Base-by-base conservation (phyloP, 2,113 vertebrate species). In the Cottus gobio region DNA sequence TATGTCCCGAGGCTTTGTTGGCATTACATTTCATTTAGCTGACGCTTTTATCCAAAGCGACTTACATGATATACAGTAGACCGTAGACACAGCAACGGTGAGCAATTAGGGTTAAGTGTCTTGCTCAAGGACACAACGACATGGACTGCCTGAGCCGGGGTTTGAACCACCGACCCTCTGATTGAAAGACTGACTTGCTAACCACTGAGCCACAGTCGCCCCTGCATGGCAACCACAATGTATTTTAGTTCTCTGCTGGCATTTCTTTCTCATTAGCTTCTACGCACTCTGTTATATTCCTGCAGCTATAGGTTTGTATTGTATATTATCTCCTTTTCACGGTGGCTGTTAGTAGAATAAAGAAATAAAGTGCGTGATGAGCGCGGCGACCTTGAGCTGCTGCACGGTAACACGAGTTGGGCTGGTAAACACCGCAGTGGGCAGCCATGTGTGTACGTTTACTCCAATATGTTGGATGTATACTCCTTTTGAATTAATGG, bases 201-300 rank as follows among this genome's bases (percentile, higher is more conserved):
- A n/a, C n/a, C n/a, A n/a, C n/a, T n/a, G n/a, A n/a, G n/a, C n/a
- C n/a, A n/a, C n/a, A n/a, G n/a, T n/a, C n/a, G n/a, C n/a, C n/a
- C n/a, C n/a, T n/a, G n/a, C n/a, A 90, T 87, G 78, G 85, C 86
- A 91, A 87, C 88, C 62, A 30, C 84, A 80, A 7, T 60, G 77
- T 66, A 66, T 76, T 77, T 82, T 78, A 77, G 54, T 54, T 77
- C 65, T 85, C 70, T 77, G 70, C 58, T 79, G 76, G 44, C 80
- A 75, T 87, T 83, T n/a, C n/a, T n/a, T 89, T 85, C 28, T 86
- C 67, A 72, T 84, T 79, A 77, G 48, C 39, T 37, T 81, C 58
- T 36, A 68, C n/a, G 71, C 18, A 79, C 63, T 37, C 30, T 31
- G 56, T 75, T 58, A 73, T 28, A 44, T 69, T 26, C 77, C 76